Conservation (phyloP, 2,113 vertebrate genomes). For the Origma solitaria region DNA sequence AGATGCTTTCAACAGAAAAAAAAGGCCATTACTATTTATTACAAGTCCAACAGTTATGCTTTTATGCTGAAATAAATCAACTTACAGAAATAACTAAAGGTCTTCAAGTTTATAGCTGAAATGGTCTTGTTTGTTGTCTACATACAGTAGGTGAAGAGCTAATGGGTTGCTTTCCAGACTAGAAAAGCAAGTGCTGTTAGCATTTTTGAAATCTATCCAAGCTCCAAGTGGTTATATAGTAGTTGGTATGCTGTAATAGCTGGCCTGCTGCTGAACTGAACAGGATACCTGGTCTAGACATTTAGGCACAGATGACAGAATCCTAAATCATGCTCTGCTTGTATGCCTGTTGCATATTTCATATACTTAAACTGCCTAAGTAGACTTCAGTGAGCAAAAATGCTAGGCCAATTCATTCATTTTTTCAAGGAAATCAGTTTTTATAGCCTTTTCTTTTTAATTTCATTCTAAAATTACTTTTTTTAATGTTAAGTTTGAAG, state of each 20-base stretch:
- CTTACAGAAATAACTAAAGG: not conserved
- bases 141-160: not conserved
- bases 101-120: not conserved
- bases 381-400: not conserved
- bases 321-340: conserved; percentile 1
- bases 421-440: not conserved
- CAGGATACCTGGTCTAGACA: conserved; percentile 45
- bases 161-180: not conserved
- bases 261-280: not conserved
- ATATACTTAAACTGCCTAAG: not conserved
- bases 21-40: not conserved
- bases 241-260: conserved; percentile 4
- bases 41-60: not conserved
- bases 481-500: not conserved
- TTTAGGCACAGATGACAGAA: conserved; percentile 5
- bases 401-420: not conserved
- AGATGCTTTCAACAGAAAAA: not conserved
- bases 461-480: not conserved
- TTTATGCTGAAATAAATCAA: not conserved
- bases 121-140: not conserved
- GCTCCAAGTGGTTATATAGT: not conserved
- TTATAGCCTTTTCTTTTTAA: not conserved
- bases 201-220: conserved; percentile 9
- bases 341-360: not conserved
- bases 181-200: not conserved